Percentiles rank a stretch among this genome's conserved stretches.
Evolutionary conservation across 2,888 invertebrate species (phyloP).

Genomic region (Morpho deidamia): DNA sequence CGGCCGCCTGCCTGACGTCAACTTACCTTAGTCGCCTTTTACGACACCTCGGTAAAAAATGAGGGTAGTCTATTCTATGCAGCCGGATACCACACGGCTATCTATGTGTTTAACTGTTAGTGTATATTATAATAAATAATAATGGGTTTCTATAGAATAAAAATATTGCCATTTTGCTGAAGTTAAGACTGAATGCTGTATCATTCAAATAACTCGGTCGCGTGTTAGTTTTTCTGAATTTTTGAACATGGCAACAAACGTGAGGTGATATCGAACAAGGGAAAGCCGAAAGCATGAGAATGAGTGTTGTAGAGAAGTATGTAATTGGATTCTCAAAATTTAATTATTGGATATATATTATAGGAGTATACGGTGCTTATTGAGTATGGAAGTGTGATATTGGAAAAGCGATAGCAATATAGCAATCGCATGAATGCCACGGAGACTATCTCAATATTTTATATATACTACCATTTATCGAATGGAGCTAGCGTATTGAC

Average conservation of each 20-base stretch:
- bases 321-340: constrained; percentile 1
- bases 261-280: constrained; percentile 24
- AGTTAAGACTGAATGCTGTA: no score
- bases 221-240: no score
- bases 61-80: no score
- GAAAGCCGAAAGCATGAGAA: neutral
- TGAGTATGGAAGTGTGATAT: constrained; percentile 52
- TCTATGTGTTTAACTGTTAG: no score
- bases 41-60: no score
- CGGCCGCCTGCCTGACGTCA: no score
- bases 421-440: constrained; percentile 40
- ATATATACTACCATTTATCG: neutral
- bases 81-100: no score
- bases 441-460: constrained; percentile 29
- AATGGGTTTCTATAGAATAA: no score
- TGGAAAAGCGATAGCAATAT: constrained; percentile 31
- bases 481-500: constrained; percentile 22
- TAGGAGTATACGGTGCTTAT: constrained; percentile 41
- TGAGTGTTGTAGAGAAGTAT: constrained; percentile 5
- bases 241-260: neutral
- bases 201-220: no score
- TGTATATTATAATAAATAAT: no score
- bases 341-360: neutral
- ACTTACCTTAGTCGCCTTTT: no score
- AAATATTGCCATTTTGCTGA: no score